Evolutionary conservation across 2,888 invertebrate species (phyloP).

Genomic region (Mantis religiosa): DNA sequence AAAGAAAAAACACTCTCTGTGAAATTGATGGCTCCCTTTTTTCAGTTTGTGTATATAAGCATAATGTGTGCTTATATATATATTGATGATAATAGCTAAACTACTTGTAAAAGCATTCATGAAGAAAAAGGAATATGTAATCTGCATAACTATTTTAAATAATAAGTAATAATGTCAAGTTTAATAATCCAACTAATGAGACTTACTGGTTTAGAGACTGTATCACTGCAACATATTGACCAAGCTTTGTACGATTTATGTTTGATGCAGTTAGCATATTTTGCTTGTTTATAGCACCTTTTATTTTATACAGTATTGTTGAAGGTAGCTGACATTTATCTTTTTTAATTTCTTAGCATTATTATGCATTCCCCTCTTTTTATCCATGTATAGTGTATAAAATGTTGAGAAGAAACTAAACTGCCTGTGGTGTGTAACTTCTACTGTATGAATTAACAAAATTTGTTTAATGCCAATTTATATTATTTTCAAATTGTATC

Average conservation of each 20-base stretch:
- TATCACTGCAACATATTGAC: background rate
- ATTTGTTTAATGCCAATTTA: background rate
- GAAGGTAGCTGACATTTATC: background rate
- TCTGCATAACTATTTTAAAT: background rate
- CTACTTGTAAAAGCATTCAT: background rate
- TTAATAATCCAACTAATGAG: background rate
- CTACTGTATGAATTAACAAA: background rate
- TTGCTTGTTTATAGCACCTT: background rate
- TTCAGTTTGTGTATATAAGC: conserved; percentile 2
- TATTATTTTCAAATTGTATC: background rate
- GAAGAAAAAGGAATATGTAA: background rate
- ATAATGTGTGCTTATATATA: conserved; percentile 10
- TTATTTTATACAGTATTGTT: background rate
- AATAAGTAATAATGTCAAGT: background rate
- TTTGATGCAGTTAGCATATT: background rate
- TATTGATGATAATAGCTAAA: background rate
- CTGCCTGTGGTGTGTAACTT: background rate
- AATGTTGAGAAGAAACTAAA: background rate
- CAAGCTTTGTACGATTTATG: background rate
- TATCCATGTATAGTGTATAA: background rate
- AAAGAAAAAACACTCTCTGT: conserved; percentile 3
- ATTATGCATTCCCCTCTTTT: background rate
- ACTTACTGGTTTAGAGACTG: background rate
- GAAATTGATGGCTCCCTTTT: conserved; percentile 10
- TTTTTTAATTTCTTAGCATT: background rate